These are phyloP conservation scores for Drosophila paranaensis DNA, from an alignment of 2,888 invertebrate genomes.

Conservation along the genomic window DNA sequence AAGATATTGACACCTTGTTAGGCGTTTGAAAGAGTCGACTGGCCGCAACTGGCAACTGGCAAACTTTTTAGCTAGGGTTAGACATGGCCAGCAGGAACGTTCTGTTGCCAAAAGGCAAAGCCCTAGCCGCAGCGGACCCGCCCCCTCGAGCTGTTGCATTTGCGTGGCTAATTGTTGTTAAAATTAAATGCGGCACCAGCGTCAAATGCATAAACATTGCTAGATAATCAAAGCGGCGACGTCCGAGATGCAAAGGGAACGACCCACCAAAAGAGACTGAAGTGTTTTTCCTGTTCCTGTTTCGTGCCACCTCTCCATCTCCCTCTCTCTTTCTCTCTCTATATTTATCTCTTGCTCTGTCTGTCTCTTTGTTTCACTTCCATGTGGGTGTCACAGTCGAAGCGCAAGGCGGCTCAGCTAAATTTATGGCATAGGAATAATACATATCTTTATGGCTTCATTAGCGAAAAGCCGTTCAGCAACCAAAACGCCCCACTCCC, in stretches of 20 bases:
- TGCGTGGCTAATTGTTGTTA: conserved; percentile 77
- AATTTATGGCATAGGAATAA: conserved; percentile 76
- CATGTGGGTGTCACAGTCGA: conserved; percentile 67
- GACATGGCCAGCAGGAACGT: conserved; percentile 40
- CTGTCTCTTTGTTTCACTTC: conserved; percentile 13
- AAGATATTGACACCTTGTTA: conserved; percentile 84
- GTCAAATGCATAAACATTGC: conserved; percentile 69
- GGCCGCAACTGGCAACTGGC: conserved; percentile 28
- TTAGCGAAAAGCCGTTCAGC: conserved; percentile 77
- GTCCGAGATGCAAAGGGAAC: conserved; percentile 41
- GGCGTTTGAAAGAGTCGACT: conserved; percentile 69
- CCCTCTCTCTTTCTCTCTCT: background rate
- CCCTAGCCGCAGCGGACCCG: conserved; percentile 18
- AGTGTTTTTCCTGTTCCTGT: conserved; percentile 22
- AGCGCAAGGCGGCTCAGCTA: conserved; percentile 55
- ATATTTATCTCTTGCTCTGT: background rate
- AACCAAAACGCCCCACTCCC: conserved; percentile 48
- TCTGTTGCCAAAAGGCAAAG: conserved; percentile 18
- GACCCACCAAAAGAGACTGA: conserved; percentile 11
- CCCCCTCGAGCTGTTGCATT: conserved; percentile 24
- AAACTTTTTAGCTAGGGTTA: conserved; percentile 35
- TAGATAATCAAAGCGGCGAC: conserved; percentile 53
- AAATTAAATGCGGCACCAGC: conserved; percentile 72
- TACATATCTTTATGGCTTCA: conserved; percentile 84
- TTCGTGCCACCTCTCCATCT: background rate